A percentile compares a stretch with the other conserved stretches of the same genome.
Evolutionary conservation across 2,113 vertebrate species (phyloP).

Genomic region (Pseudorectes ferrugineus): DNA sequence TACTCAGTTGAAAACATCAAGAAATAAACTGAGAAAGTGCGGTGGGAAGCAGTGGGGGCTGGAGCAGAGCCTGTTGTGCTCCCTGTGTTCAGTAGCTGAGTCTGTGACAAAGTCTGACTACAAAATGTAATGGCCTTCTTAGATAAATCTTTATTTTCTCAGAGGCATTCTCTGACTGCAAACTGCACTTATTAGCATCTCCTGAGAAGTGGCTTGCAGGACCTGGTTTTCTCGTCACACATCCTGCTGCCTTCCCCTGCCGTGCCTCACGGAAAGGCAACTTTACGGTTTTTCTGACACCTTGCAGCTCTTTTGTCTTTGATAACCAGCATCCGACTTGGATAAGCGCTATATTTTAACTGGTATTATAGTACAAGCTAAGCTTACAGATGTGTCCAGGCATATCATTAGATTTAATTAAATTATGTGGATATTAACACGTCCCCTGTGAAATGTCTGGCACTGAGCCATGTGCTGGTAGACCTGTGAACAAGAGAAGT

Average conservation of each 20-base stretch:
- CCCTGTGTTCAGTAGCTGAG: not conserved
- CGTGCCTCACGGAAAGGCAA: not conserved
- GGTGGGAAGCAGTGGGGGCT: not conserved
- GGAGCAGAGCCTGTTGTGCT: not conserved
- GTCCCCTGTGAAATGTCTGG: not conserved
- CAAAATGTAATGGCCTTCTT: not conserved
- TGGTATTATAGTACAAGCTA: not conserved
- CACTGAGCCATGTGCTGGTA: not conserved
- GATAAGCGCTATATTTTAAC: not conserved
- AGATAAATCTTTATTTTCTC: not conserved
- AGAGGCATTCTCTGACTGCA: not conserved
- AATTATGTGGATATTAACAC: not conserved
- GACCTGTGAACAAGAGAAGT: not conserved
- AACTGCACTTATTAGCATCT: not conserved
- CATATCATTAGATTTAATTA: not conserved
- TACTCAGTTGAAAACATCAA: not conserved
- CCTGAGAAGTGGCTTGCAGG: not conserved
- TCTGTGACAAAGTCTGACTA: not conserved
- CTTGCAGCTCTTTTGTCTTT: not conserved
- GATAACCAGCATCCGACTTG: not conserved
- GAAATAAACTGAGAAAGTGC: not conserved
- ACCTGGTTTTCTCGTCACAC: not conserved
- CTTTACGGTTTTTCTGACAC: not conserved
- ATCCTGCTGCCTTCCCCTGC: not conserved
- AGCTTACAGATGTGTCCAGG: not conserved